A percentile compares a stretch with the other conserved stretches of the same genome.
These are phyloP conservation scores for Antitype chi DNA, from an alignment of 2,888 invertebrate genomes.

Conservation along the genomic window DNA sequence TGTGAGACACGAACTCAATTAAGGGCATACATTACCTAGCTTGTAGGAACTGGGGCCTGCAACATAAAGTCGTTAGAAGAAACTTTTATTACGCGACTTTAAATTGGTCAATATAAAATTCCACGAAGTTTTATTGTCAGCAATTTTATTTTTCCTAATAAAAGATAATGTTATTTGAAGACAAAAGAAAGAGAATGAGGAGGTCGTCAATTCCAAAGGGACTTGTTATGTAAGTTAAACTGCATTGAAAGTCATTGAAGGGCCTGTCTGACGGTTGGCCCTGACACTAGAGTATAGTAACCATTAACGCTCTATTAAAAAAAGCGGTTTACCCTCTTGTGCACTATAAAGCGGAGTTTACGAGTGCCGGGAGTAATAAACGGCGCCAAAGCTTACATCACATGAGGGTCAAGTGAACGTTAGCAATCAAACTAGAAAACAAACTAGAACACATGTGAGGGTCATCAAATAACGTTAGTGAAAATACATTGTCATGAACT, in stretches of 20 bases:
- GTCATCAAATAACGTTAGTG: slow-evolving; percentile 61
- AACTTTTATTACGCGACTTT: slow-evolving; percentile 73
- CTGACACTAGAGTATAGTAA: slow-evolving; percentile 71
- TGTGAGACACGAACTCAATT: slow-evolving; percentile 61
- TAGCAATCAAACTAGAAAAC: slow-evolving; percentile 76
- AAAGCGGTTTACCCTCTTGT: slow-evolving; percentile 78
- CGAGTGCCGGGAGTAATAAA: slow-evolving; percentile 78
- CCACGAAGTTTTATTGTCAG: slow-evolving; percentile 67
- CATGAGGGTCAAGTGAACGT: slow-evolving; percentile 78
- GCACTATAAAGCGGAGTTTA: slow-evolving; percentile 79
- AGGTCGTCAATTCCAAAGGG: slow-evolving; percentile 17
- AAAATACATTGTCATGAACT: slow-evolving; percentile 45
- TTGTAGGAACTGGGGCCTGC: slow-evolving; percentile 52
- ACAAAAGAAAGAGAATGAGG: slow-evolving; percentile 59
- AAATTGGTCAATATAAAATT: slow-evolving; percentile 73
- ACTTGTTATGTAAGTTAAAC: slow-evolving; percentile 36
- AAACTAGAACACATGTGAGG: slow-evolving; percentile 70
- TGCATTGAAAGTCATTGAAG: slow-evolving; percentile 36
- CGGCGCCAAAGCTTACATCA: slow-evolving; percentile 75
- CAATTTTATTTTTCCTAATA: slow-evolving; percentile 63
- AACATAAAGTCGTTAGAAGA: slow-evolving; percentile 68
- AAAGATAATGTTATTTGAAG: slow-evolving; percentile 49
- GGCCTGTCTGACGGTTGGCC: slow-evolving; percentile 49
- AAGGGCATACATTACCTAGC: slow-evolving; percentile 62
- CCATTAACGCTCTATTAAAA: slow-evolving; percentile 82